These are phyloP conservation scores for Diplodus sargus DNA, from an alignment of 2,797 vertebrate genomes.

Conservation along the genomic window DNA sequence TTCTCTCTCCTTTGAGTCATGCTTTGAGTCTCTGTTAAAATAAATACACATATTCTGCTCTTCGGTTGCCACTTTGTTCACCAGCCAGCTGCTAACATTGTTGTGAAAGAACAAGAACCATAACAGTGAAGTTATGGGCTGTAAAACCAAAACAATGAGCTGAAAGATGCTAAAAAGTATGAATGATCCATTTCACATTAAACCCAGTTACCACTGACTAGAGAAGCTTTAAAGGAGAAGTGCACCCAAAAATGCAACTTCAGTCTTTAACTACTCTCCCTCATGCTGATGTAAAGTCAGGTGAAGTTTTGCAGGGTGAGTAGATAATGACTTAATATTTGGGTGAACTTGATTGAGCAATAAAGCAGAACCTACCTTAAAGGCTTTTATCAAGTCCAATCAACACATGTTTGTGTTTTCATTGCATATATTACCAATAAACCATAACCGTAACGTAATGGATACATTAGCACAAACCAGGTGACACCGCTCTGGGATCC, in stretches of 20 bases:
- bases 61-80: neutral
- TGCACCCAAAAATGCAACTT: too few relatives aligned
- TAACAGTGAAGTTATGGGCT: neutral
- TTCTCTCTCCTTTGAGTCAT: neutral
- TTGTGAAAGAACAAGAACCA: neutral
- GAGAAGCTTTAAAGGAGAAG: neutral
- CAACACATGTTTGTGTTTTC: constrained; percentile 5
- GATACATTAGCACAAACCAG: neutral
- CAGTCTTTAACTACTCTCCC: too few relatives aligned
- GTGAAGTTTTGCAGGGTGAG: too few relatives aligned
- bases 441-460: neutral
- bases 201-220: neutral
- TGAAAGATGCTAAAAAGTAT: neutral
- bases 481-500: neutral
- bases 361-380: neutral
- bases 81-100: neutral
- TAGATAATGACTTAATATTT: too few relatives aligned
- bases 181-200: neutral
- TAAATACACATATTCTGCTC: neutral
- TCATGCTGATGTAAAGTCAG: too few relatives aligned
- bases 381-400: constrained; percentile 1
- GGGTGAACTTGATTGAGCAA: neutral
- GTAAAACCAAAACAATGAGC: neutral
- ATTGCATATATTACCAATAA: neutral
- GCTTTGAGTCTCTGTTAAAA: neutral